Evolutionary conservation across 2,113 vertebrate species (phyloP), one percentile per base, ranked within the genome.

Genomic region (Mirounga angustirostris): DNA sequence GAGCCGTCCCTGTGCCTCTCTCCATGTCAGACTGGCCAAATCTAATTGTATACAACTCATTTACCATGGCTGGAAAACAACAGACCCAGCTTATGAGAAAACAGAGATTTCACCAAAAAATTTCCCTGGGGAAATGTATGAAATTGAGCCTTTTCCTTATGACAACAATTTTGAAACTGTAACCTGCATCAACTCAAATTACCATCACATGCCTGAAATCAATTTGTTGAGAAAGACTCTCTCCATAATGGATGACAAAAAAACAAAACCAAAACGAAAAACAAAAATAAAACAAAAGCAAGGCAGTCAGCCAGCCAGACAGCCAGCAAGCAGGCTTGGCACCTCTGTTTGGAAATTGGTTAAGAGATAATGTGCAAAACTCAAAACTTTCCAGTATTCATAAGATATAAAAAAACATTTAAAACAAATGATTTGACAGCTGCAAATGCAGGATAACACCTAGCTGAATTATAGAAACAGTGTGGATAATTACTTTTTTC

Each of bases 401-500:
- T 98, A 98, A 98, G 98, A 96, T 97, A 98, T 95, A 61, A 78
- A 98, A 99, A 98, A 98, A 96, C 96, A 94, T 98, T 98, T 98
- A 98, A 98, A 99, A 97, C 97, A 98, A 98, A 98, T 98, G 98
- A 98, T 98, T 98, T 99, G 98, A 99, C 99, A 99, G 98, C 98
- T 99, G 98, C 98, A 99, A 99, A 99, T 97, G 98, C 98, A 98
- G 98, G 98, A 97, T 99, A 98, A 98, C 99, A 99, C 98, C 98
- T 98, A 98, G 98, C 63, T 98, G 98, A 98, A 99, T 99, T 99
- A 99, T 93, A 98, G 98, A 98, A 99, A 99, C 98, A 98, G 98
- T 98, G 99, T 99, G 98, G 98, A 98, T 99, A 99, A 99, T 99
- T 98, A 98, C 98, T 99, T 99, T 98, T 98, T 98, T 97, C 97